Base-by-base conservation (phyloP, 2,888 invertebrate genomes). In the Drosophila subquinaria region DNA sequence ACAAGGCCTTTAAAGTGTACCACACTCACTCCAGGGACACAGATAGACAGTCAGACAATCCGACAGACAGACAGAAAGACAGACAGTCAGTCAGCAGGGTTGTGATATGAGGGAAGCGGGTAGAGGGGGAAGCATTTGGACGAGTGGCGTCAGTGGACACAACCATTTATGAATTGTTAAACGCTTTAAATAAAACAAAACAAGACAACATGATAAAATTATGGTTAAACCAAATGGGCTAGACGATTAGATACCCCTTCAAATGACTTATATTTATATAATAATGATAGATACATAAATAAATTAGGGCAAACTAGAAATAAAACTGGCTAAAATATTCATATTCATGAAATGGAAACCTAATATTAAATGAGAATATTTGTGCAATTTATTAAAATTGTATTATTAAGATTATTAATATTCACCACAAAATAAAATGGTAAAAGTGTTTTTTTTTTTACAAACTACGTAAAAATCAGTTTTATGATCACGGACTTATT, bases 91-190 rank as follows among this genome's bases (percentile, higher is more conserved):
- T 10, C 30, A 33, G 20, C 23, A 38, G 59, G 17, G 38, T 11
- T 9, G 55, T 11, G 11, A 33, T 43, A 3, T 10, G 35, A 23
- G 42, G 10, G 13, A 35, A 42, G 33, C 10, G 47, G 51, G 15
- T 15, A 10, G 27, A 27, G 53, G 45, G 61, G 48, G 53, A 47
- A 43, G 67, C 63, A 68, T 60, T 61, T 76, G 62, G 88, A 87
- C 89, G 84, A 89, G 89, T 89, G 89, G 88, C 88, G 88, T 84
- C 88, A 89, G 76, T 75, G 72, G 68, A 20, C 67, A 76, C 51
- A 73, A 76, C 84, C 81, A 86, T 88, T 87, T 87, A 89, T 87
- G 86, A 87, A 87, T 87, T 89, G 86, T 85, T 89, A 86, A 86
- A 79, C 81, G 86, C 81, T 48, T 45, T 69, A 72, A 68, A 72